Evolutionary conservation across 1,140 invertebrate species (phyloP), one percentile per base, ranked within the genome.

Genomic region (Drosophila prosaltans): DNA sequence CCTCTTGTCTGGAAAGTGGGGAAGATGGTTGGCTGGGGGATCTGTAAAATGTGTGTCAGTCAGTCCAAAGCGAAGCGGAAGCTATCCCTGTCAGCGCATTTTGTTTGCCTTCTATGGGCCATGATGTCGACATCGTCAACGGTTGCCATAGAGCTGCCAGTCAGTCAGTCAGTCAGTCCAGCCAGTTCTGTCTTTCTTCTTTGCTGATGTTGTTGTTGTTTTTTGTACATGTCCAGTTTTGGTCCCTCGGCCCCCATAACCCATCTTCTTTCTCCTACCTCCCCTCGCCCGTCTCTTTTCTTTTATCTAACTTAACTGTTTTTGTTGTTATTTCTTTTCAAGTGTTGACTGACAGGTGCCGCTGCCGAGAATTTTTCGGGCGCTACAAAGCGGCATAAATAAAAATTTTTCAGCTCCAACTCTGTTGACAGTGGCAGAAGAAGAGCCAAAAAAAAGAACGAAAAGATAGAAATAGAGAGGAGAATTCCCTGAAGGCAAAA

Each of bases 311-410:
- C 65, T 28, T 58, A 36, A n/a, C 41, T 55, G 43, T 61, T 39
- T 26, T 3, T 48, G 2, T 10, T 51, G 45, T 48, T 48, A 2
- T 51, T 26, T 10, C 4, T 51, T 67, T 70, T 69, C 61, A 67
- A 69, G 76, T 86, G 83, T 88, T 86, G 83, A 86, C 80, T 88
- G 83, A 86, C 83, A 81, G 72, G 80, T 88, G 83, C 76, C 84
- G 83, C 80, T 80, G 84, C 78, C 84, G 72, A 86, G 86, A 86
- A 86, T 88, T 86, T 86, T 78, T 78, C 45, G 63, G 83, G 76
- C 76, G 83, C 83, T 86, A 83, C 80, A 88, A 83, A 80, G 83
- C 78, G 21, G 80, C 84, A 88, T 86, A 88, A 83, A 86, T 88
- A 83, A 78, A 85, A 80, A 88, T 77, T 77, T 71, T 81, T 69